Conservation (phyloP, 2,888 invertebrate genomes). For the Drosophila bunnanda region DNA sequence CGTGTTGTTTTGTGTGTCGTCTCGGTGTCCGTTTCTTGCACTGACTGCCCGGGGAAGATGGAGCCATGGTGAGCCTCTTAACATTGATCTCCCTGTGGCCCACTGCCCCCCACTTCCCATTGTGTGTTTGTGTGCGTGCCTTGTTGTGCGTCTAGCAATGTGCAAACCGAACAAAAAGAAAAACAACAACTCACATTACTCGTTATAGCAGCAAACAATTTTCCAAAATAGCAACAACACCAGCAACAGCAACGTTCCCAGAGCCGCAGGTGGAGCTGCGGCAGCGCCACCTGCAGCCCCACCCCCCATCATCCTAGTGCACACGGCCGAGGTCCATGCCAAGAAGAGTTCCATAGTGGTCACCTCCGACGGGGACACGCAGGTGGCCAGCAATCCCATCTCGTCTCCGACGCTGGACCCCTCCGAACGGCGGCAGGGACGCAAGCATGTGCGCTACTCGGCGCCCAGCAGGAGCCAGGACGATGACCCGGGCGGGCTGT, state of each 20-base stretch:
- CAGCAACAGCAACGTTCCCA: slow-evolving; percentile 59
- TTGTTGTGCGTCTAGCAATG: slow-evolving; percentile 56
- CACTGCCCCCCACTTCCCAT: background rate
- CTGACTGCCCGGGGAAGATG: slow-evolving; percentile 16
- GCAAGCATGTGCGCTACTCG: slow-evolving; percentile 66
- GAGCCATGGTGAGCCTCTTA: slow-evolving; percentile 7
- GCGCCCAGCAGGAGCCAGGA: slow-evolving; percentile 45
- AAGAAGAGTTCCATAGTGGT: slow-evolving; percentile 65
- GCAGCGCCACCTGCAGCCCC: slow-evolving; percentile 28
- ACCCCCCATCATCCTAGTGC: slow-evolving; percentile 77
- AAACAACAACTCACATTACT: slow-evolving; percentile 77
- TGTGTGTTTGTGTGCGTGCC: slow-evolving; percentile 30
- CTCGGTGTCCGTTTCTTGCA: slow-evolving; percentile 43
- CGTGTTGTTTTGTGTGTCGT: slow-evolving; percentile 31
- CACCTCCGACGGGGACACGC: slow-evolving; percentile 49
- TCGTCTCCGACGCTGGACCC: slow-evolving; percentile 39
- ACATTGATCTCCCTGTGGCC: slow-evolving; percentile 13
- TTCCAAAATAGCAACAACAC: slow-evolving; percentile 80
- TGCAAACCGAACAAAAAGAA: slow-evolving; percentile 14
- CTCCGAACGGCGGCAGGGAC: slow-evolving; percentile 4
- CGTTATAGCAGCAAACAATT: slow-evolving; percentile 82
- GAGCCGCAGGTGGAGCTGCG: slow-evolving; percentile 29
- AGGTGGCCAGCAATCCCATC: slow-evolving; percentile 43
- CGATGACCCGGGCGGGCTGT: slow-evolving; percentile 48
- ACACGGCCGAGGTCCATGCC: slow-evolving; percentile 78